Conservation (phyloP, 2,113 vertebrate genomes). For the Entelurus aequoreus region DNA sequence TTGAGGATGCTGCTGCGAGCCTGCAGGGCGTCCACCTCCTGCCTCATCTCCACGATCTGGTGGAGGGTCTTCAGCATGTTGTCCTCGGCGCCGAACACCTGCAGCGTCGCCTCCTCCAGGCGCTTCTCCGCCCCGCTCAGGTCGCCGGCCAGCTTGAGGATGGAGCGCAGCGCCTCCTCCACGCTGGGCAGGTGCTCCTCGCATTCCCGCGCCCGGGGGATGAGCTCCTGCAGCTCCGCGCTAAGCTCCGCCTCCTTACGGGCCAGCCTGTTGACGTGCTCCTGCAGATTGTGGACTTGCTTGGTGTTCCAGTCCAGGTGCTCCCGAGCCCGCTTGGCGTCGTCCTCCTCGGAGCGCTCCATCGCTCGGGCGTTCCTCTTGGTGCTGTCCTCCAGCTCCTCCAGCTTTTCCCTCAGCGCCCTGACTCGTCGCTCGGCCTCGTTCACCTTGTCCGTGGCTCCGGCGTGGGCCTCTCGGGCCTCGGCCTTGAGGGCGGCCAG, state of each 20-base stretch:
- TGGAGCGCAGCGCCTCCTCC: conserved; percentile 79
- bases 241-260: conserved; percentile 67
- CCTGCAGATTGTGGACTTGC: conserved; percentile 72
- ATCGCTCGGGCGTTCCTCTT: conserved; percentile 80
- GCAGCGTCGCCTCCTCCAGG: conserved; percentile 75
- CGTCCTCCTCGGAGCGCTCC: conserved; percentile 84
- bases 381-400: conserved; percentile 86
- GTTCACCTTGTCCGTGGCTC: conserved; percentile 79
- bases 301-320: conserved; percentile 75
- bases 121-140: conserved; percentile 75
- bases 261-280: conserved; percentile 63
- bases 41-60: conserved; percentile 73
- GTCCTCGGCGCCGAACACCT: conserved; percentile 80
- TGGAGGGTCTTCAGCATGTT: conserved; percentile 76
- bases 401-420: conserved; percentile 73
- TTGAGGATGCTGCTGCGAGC: conserved; percentile 70
- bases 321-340: conserved; percentile 62
- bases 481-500: conserved; percentile 75
- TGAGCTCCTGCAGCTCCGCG: conserved; percentile 67
- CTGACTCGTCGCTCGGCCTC: conserved; percentile 76
- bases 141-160: conserved; percentile 79
- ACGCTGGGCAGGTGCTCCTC: conserved; percentile 77
- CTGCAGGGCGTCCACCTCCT: conserved; percentile 74
- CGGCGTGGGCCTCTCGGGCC: conserved; percentile 72
- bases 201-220: conserved; percentile 77